Evolutionary conservation across 2,888 invertebrate genomes (phyloP).

Genomic region (Synergus japonicus): DNA sequence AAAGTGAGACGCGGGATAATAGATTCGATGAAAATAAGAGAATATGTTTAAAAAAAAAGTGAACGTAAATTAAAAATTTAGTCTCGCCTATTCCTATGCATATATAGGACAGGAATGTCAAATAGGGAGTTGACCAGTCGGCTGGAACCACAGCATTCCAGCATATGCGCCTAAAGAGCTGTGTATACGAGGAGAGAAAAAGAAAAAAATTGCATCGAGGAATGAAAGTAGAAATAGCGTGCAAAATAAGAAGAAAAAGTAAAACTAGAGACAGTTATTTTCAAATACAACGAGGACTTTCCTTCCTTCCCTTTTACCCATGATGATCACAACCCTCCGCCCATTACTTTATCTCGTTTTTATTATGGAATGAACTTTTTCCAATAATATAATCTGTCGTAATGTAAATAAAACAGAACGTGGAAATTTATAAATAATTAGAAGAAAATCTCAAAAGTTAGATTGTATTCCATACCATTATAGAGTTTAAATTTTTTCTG

Average conservation of each 20-base stretch:
- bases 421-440: not conserved
- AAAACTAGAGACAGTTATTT: slow-evolving; percentile 55
- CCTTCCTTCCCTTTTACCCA: slow-evolving; percentile 34
- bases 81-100: slow-evolving; percentile 25
- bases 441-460: not conserved
- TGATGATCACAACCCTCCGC: not conserved
- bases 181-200: slow-evolving; percentile 46
- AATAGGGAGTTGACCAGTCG: slow-evolving; percentile 53
- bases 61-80: slow-evolving; percentile 57
- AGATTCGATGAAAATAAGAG: slow-evolving; percentile 44
- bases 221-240: not conserved
- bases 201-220: slow-evolving; percentile 21
- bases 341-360: not conserved
- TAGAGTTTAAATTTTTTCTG: not conserved
- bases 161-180: slow-evolving; percentile 51
- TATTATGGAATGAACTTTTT: not conserved
- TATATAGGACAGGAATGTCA: slow-evolving; percentile 55
- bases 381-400: not conserved
- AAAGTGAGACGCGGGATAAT: too few species aligned
- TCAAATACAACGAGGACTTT: slow-evolving; percentile 10
- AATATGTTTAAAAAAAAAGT: not conserved
- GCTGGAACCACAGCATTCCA: slow-evolving; percentile 50
- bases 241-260: slow-evolving; percentile 35
- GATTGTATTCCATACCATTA: not conserved
- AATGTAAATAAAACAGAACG: not conserved